Base-by-base conservation (phyloP, 2,888 invertebrate species). In the Clunio marinus region DNA sequence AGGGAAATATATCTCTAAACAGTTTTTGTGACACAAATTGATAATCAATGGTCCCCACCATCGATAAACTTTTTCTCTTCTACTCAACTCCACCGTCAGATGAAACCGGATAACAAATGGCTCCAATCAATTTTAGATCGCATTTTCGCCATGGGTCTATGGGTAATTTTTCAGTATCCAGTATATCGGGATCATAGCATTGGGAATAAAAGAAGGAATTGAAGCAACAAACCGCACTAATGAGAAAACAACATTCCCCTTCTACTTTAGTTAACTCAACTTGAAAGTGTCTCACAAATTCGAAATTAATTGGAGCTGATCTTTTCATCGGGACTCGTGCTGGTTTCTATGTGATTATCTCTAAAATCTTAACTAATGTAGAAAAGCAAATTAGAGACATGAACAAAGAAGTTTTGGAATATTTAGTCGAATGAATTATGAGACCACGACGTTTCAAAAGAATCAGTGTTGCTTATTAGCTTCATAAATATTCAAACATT, bases 271-370 rank as follows among this genome's bases (percentile, higher is more conserved):
- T n/a, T n/a, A n/a, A n/a, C n/a, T n/a, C n/a, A n/a, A n/a, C n/a
- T n/a, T n/a, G n/a, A n/a, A n/a, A n/a, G 15, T 22, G 45, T 20
- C 20, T 24, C 24, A 59, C 59, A 59, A 59, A 59, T 59, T 59
- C 35, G 35, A 59, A 59, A 59, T 59, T 59, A 59, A 59, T 59
- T 59, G 59, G 59, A 20, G 59, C 59, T 59, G 59, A 59, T 57
- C 13, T 57, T 57, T 24, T n/a, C 57, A 25, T 51, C 17, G 1
- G 20, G 15, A n/a, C 59, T 22, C 59, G 59, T 32, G 59, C 59
- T 24, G 57, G 13, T 13, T 8, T 45, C n/a, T 45, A 4, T 5
- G 8, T 45, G 32, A 32, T 10, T 10, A 32, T 32, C 5, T 32
- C 32, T 32, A 32, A 32, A 32, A 7, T 32, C 5, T 4, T 32